Evolutionary conservation across 1,140 invertebrate species (phyloP).

Genomic region (Lucilia sericata): DNA sequence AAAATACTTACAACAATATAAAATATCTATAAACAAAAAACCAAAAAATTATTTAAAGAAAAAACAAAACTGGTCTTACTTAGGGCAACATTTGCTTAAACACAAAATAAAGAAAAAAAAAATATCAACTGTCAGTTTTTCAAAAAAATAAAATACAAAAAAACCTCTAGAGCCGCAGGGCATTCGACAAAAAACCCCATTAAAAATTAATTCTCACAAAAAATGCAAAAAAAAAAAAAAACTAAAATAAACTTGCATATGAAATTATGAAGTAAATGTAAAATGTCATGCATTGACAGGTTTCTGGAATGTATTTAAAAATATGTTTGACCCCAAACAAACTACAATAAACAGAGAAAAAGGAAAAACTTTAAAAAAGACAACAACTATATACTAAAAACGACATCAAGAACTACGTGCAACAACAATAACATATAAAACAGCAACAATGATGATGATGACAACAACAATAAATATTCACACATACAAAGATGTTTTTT

Average conservation of each 20-base stretch:
- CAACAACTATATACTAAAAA: constrained; percentile 36
- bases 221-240: constrained; percentile 22
- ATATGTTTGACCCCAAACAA: constrained; percentile 49
- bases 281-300: constrained; percentile 51
- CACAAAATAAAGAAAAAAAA: constrained; percentile 25
- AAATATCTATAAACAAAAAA: constrained; percentile 30
- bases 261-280: constrained; percentile 48
- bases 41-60: neutral
- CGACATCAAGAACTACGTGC: constrained; percentile 32
- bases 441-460: constrained; percentile 11
- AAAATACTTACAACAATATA: neutral
- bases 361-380: neutral
- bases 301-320: constrained; percentile 49
- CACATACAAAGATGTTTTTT: neutral
- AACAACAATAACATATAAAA: neutral
- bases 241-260: constrained; percentile 35
- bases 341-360: neutral
- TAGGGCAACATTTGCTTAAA: constrained; percentile 35
- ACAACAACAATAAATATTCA: constrained; percentile 25
- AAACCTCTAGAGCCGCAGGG: constrained; percentile 28
- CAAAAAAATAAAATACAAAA: neutral
- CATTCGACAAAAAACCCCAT: constrained; percentile 46
- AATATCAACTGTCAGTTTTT: constrained; percentile 50
- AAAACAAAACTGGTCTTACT: constrained; percentile 37
- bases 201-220: constrained; percentile 50